These are phyloP conservation scores for Drosophila niveifrons DNA, from an alignment of 2,888 invertebrate species.

Conservation along the genomic window DNA sequence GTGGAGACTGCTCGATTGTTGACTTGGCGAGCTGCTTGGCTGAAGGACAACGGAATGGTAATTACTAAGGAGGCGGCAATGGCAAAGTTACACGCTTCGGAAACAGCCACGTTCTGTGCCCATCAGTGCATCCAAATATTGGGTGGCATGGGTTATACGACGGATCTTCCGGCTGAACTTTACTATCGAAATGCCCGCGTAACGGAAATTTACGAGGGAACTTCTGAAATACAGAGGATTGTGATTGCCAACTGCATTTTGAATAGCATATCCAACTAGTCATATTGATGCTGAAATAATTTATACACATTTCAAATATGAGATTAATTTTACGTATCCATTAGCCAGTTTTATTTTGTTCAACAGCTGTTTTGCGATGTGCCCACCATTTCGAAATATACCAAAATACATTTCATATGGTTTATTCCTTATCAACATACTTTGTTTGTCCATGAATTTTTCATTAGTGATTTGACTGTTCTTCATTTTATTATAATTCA, in stretches of 20 bases:
- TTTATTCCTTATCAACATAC: too few species aligned
- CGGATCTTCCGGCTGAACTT: slow-evolving; percentile 97
- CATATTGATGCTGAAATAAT: neutral
- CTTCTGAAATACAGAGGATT: slow-evolving; percentile 96
- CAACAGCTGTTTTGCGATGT: neutral
- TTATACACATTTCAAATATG: neutral
- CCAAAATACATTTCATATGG: neutral
- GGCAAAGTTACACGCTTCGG: slow-evolving; percentile 97
- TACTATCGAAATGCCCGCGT: slow-evolving; percentile 97
- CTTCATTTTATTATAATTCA: too few species aligned
- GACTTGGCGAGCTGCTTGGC: slow-evolving; percentile 95
- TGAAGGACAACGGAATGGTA: slow-evolving; percentile 92
- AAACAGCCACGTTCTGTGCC: slow-evolving; percentile 95
- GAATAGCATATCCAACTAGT: slow-evolving; percentile 31
- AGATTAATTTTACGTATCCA: too few species aligned
- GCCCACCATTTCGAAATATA: neutral
- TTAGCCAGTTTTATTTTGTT: too few species aligned
- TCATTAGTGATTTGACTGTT: too few species aligned
- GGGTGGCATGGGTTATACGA: slow-evolving; percentile 97
- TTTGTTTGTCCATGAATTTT: too few species aligned
- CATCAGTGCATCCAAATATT: slow-evolving; percentile 95
- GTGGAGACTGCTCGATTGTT: slow-evolving; percentile 93
- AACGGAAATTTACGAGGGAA: slow-evolving; percentile 98
- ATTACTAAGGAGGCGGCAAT: slow-evolving; percentile 98
- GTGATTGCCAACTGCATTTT: slow-evolving; percentile 91